A percentile compares a stretch with the other conserved stretches of the same genome.
These are phyloP conservation scores for Cordilura impudica DNA, from an alignment of 2,888 invertebrate genomes.

Conservation along the genomic window DNA sequence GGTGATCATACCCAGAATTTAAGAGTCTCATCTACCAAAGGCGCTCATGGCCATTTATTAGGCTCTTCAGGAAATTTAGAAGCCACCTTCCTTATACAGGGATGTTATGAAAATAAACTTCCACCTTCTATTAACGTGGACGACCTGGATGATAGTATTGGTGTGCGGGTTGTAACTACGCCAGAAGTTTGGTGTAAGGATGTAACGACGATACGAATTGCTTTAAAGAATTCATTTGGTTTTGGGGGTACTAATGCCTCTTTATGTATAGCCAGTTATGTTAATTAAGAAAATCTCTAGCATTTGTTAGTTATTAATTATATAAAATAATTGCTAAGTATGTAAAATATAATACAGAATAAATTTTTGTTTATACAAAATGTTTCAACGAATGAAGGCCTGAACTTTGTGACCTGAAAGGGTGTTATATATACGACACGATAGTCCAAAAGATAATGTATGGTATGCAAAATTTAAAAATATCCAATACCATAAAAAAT, in stretches of 20 bases:
- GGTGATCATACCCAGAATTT: slow-evolving; percentile 81
- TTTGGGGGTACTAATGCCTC: slow-evolving; percentile 99
- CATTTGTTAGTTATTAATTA: slow-evolving; percentile 13
- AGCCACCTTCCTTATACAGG: slow-evolving; percentile 89
- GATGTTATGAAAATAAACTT: slow-evolving; percentile 85
- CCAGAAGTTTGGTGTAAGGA: slow-evolving; percentile 69
- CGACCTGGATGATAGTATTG: slow-evolving; percentile 81
- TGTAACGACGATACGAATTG: slow-evolving; percentile 80
- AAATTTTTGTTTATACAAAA: neutral
- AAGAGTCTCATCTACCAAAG: slow-evolving; percentile 93
- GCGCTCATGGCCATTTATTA: slow-evolving; percentile 96
- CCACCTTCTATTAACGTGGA: slow-evolving; percentile 95
- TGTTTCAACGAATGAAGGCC: neutral
- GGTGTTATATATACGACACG: too few relatives aligned
- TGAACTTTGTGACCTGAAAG: too few relatives aligned
- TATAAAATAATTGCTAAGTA: slow-evolving; percentile 2
- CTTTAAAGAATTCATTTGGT: slow-evolving; percentile 98
- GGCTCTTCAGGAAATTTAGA: slow-evolving; percentile 99
- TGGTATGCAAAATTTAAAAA: neutral
- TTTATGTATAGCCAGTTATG: slow-evolving; percentile 81
- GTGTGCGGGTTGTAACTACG: slow-evolving; percentile 85
- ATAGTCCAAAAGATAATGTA: too few relatives aligned
- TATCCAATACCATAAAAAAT: neutral
- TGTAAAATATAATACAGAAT: slow-evolving; percentile 28
- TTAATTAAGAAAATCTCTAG: slow-evolving; percentile 41